Evolutionary conservation across 2,888 invertebrate species (phyloP).

Genomic region (Platycnemis pennipes): DNA sequence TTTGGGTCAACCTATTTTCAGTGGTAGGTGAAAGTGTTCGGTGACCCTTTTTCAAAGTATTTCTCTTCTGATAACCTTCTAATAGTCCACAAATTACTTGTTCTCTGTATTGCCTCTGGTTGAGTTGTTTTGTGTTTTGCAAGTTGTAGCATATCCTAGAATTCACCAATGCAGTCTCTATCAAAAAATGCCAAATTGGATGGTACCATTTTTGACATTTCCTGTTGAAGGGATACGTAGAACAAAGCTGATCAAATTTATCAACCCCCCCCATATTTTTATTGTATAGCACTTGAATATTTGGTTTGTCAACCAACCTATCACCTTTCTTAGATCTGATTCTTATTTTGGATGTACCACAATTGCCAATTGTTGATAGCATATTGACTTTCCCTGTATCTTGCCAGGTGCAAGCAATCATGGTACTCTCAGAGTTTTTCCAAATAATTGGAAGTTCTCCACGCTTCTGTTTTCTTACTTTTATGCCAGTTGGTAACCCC

Average conservation of each 20-base stretch:
- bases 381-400: background rate
- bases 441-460: conserved; percentile 13
- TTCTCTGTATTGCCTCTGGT: too few species aligned
- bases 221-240: too few species aligned
- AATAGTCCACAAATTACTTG: too few species aligned
- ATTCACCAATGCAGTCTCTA: too few species aligned
- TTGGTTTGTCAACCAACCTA: conserved; percentile 12
- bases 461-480: background rate
- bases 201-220: too few species aligned
- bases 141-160: too few species aligned
- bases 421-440: background rate
- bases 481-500: background rate
- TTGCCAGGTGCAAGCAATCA: background rate
- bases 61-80: too few species aligned
- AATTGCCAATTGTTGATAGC: background rate
- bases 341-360: background rate
- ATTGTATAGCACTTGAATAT: background rate
- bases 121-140: too few species aligned
- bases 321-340: background rate
- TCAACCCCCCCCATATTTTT: background rate
- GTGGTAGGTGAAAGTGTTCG: too few species aligned
- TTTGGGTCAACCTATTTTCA: too few species aligned
- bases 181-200: too few species aligned
- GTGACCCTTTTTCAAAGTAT: too few species aligned
- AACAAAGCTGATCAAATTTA: background rate